Evolutionary conservation across 1,140 invertebrate species (phyloP), one percentile per base, ranked within the genome.

Genomic region (Drosophila willistoni): DNA sequence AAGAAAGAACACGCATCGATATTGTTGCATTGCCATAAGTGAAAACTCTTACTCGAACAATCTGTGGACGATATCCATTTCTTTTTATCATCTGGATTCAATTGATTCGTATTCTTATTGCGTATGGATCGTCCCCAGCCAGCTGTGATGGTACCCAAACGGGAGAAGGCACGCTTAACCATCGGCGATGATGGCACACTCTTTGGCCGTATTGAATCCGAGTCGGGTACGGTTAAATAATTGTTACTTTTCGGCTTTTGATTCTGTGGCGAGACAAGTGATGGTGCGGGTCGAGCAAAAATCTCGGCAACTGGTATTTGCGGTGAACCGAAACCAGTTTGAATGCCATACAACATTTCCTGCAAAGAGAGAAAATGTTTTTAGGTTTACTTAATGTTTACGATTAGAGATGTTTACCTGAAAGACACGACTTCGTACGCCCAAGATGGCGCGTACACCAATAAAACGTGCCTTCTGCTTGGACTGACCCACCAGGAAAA

Each of bases 341-440:
- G 97, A 79, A 98, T 98, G 68, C 97, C 97, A 91, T 98, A 98
- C 17, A 98, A 92, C 97, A 98, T 98, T 93, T 98, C 97, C 94
- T 98, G 96, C 1, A n/a, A 41, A 12, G n/a, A 3, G 10, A 17
- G 71, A 13, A 29, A 29, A 29, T 7, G 29, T 6, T 29, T 29
- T 29, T 29, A 0, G 0, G 29, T 29, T 29, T 0, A 6, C 6
- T 7, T 7, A 1, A 29, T 29, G 29, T 29, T 25, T 3, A 19
- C n/a, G 29, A 17, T 14, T 3, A 12, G 33, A 13, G 29, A 6
- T 7, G 29, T 1, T 29, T 59, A 92, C 91, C 76, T 92, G 91
- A 77, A 92, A 92, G 9, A 92, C 91, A 10, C 91, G 77, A 76
- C 90, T 91, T 77, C 97, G 93, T 1, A 98, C 97, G 17, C 97